A percentile compares a stretch with the other conserved stretches of the same genome.
Conservation (phyloP, 2,797 vertebrate genomes). For the Phylloscopus collybita region DNA sequence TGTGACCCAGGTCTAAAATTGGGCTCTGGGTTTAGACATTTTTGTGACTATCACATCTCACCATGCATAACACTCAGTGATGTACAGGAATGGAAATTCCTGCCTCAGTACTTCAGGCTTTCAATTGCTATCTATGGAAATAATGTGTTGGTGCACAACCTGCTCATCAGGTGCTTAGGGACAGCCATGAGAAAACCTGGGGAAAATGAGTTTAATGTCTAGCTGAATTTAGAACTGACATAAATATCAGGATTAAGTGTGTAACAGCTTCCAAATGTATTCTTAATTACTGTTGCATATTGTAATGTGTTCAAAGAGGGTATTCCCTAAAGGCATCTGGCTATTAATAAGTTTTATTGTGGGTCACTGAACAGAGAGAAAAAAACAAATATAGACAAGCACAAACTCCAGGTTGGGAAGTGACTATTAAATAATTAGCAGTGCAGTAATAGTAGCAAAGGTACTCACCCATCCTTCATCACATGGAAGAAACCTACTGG, state of each 20-base stretch:
- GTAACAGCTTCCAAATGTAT: background rate
- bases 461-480: background rate
- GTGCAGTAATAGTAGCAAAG: background rate
- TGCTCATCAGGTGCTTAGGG: background rate
- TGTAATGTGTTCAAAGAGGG: background rate
- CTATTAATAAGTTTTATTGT: background rate
- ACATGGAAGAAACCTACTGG: background rate
- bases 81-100: background rate
- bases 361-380: background rate
- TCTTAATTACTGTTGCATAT: conserved; percentile 19
- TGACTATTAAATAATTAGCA: background rate
- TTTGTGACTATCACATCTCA: background rate
- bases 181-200: background rate
- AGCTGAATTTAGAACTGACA: background rate
- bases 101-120: background rate
- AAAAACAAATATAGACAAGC: background rate
- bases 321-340: background rate
- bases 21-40: background rate
- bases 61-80: background rate
- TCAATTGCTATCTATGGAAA: background rate
- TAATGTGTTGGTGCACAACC: background rate
- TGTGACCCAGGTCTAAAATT: background rate
- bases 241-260: background rate
- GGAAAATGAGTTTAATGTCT: background rate
- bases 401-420: background rate